Evolutionary conservation across 2,888 invertebrate genomes (phyloP), one percentile per base, ranked within the genome.

Genomic region (Cephus pygmeus): DNA sequence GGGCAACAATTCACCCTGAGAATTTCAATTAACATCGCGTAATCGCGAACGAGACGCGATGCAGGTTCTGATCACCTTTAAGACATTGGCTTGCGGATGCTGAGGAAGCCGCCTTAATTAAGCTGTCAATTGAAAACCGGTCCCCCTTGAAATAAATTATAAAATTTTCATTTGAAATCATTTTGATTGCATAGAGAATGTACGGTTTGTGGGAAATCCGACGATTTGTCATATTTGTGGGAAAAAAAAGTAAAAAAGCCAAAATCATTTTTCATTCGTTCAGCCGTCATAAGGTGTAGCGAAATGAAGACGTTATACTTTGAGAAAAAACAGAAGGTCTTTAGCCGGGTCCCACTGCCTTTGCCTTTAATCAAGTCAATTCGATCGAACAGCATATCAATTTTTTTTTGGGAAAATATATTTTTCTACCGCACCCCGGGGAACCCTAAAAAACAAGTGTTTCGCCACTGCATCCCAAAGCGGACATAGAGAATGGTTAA

Each of bases 341-440:
- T 6, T 2, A 9, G 0, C 6, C 56, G 23, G 0, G 15, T 0
- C 2, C 9, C 23, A 2, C 6, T 56, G 4, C 15, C 40, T 4
- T 9, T 23, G 23, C 15, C 56, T 23, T 2, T 56, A 23, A 56
- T 23, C 56, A 9, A 56, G 6, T 56, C 9, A 56, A 56, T 23
- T 56, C 56, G 23, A 9, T 23, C 56, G 23, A 23, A 56, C 2
- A 9, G 23, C 23, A 56, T 56, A 2, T 2, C 9, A 2, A 2
- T 23, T 23, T 23, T 9, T 9, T 23, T 9, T 23, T 0, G 56
- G 9, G 1, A 56, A 56, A 56, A 23, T 9, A 6, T 23, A 9
- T 23, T 2, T 23, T 56, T 56, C 23, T 23, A 23, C 2, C 23
- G 23, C 23, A 23, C 1, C 2, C 6, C 1, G 23, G 23, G 6